Base-by-base conservation (phyloP, 2,888 invertebrate species). In the Dyspetes luteomarginatus region DNA sequence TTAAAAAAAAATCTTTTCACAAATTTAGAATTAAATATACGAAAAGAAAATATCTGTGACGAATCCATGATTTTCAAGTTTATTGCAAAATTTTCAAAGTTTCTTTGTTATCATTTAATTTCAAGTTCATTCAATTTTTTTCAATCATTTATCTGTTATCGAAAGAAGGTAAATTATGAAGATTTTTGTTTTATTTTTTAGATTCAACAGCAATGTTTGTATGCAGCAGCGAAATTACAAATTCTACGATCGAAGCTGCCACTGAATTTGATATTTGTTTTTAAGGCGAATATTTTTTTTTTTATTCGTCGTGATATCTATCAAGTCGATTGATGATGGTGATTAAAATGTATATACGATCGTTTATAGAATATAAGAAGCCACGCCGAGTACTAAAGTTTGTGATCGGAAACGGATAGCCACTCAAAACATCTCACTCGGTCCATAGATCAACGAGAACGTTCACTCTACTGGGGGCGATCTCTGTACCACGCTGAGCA, bases 381-480 rank as follows among this genome's bases (percentile, higher is more conserved):
- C 22, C 28, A 19, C 58, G 28, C 7, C 48, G 69, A 22, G 22
- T 45, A 84, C 85, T 56, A 82, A 82, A 72, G 82, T 52, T 83
- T 72, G 82, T 86, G 88, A 90, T 90, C 88, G 89, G 87, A 87
- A 88, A 91, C 88, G 86, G 89, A 91, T 91, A 86, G 88, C 88
- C 89, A 85, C 83, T 91, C 91, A 89, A 89, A 91, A 91, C 90
- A 89, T 91, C 90, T 91, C 91, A 91, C 91, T 91, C 88, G 89
- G 83, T 45, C 88, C 86, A 90, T 91, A 91, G 90, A 91, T 91
- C 90, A 91, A 84, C 48, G 55, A 52, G 74, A 55, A 56, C 48
- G 52, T 52, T 52, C 28, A 58, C 64, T 62, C 58, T 28, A 52
- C 72, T 45, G 67, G n/a, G n/a, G 58, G 19, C 45, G 43, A 52